These are phyloP conservation scores for Macrocentrus cingulum DNA, from an alignment of 1,140 invertebrate species.

Conservation along the genomic window DNA sequence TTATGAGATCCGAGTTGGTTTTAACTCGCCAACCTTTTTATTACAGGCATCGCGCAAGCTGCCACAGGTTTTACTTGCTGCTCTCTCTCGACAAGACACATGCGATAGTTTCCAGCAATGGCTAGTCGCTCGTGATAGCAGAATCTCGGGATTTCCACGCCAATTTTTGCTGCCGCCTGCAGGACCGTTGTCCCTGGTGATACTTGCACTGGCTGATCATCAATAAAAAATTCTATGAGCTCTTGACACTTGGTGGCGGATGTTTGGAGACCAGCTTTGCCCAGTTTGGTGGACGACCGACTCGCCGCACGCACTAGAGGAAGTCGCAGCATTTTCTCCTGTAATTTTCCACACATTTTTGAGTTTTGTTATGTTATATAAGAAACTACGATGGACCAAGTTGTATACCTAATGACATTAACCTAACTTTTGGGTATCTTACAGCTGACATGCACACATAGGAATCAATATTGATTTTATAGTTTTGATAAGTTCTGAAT, in stretches of 20 bases:
- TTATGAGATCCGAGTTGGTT: slow-evolving; percentile 94
- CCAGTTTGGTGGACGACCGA: slow-evolving; percentile 40
- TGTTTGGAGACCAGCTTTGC: slow-evolving; percentile 40
- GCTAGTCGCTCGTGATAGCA: slow-evolving; percentile 99
- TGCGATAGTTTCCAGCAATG: slow-evolving; percentile 97
- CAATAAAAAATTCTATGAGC: slow-evolving; percentile 95
- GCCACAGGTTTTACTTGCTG: slow-evolving; percentile 95
- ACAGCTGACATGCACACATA: too few relatives aligned
- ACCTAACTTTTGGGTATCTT: too few relatives aligned
- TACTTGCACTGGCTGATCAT: slow-evolving; percentile 93
- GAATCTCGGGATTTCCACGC: slow-evolving; percentile 97
- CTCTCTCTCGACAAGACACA: slow-evolving; percentile 99
- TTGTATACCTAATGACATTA: too few relatives aligned
- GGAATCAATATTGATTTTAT: too few relatives aligned
- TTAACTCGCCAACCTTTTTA: slow-evolving; percentile 98
- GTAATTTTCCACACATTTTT: too few relatives aligned
- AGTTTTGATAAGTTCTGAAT: too few relatives aligned
- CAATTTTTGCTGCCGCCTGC: slow-evolving; percentile 94
- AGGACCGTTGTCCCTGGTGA: slow-evolving; percentile 96
- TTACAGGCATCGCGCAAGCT: slow-evolving; percentile 99
- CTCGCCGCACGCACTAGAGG: slow-evolving; percentile 56
- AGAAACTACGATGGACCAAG: too few relatives aligned
- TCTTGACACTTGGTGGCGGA: slow-evolving; percentile 62
- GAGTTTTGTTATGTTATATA: too few relatives aligned
- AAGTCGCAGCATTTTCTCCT: slow-evolving; percentile 63